phyloP scores from a whole-genome alignment of 2,888 invertebrate species.

The Nematopogon swammerdamellus region DNA sequence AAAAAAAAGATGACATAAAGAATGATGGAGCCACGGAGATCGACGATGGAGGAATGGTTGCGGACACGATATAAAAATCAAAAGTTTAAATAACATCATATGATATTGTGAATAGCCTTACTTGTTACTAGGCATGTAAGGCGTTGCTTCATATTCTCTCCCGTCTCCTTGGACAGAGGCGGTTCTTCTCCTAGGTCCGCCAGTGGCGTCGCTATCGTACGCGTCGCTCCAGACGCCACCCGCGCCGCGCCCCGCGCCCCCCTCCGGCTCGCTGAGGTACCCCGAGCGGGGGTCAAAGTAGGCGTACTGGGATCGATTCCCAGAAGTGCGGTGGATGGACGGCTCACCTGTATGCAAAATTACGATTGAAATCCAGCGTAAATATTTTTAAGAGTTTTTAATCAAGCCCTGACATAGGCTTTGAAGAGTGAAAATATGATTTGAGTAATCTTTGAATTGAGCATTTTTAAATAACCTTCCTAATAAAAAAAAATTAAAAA shows the following conservation, averaged over 20 bases:
- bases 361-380: background rate
- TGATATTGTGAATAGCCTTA: no score
- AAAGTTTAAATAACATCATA: no score
- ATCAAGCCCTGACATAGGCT: no score
- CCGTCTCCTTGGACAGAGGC: conserved; percentile 46
- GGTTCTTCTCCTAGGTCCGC: conserved; percentile 33
- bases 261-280: conserved; percentile 49
- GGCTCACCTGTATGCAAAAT: conserved; percentile 24
- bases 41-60: no score
- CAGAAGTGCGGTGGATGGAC: conserved; percentile 24
- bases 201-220: conserved; percentile 44
- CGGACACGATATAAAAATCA: no score
- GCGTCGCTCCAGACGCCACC: conserved; percentile 41
- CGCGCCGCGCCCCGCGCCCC: conserved; percentile 31
- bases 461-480: no score
- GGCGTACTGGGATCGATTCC: conserved; percentile 46
- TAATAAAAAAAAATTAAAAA: no score
- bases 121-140: conserved; percentile 42
- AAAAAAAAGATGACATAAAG: no score
- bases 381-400: no score
- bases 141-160: conserved; percentile 24
- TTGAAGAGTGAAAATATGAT: no score
- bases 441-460: no score
- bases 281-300: conserved; percentile 52
- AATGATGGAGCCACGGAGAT: no score